phyloP scores from a whole-genome alignment of 2,113 vertebrate species.

The Prunella fulvescens region DNA sequence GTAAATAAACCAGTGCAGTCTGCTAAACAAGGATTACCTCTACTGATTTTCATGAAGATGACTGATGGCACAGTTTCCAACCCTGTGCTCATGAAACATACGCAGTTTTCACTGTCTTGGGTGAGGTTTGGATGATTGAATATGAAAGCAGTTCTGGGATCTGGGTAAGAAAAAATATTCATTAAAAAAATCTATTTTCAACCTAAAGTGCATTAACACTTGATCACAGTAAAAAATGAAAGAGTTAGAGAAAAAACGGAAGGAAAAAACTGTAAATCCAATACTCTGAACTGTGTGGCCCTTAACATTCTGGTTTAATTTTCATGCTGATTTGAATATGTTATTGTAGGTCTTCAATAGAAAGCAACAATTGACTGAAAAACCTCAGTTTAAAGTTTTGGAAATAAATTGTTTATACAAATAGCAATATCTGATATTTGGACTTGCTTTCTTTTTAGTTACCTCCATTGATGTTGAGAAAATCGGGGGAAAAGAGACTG shows the following conservation, averaged over 20 bases:
- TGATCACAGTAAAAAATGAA: background rate
- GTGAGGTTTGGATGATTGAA: background rate
- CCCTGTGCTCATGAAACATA: background rate
- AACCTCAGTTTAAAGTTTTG: background rate
- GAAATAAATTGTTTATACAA: background rate
- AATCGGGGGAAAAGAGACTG: background rate
- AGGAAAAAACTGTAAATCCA: background rate
- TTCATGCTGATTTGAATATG: background rate
- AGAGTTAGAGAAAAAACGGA: background rate
- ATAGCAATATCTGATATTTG: background rate
- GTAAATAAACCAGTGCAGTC: slow-evolving; percentile 14
- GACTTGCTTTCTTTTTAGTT: background rate
- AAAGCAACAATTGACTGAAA: background rate
- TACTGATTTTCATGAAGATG: background rate
- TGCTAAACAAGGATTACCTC: slow-evolving; percentile 22
- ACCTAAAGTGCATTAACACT: background rate
- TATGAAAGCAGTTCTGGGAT: background rate
- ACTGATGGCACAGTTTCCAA: background rate
- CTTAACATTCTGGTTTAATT: background rate
- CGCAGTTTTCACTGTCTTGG: background rate
- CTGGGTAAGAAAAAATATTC: background rate
- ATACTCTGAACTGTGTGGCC: background rate
- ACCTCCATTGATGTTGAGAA: background rate
- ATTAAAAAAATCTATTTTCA: background rate
- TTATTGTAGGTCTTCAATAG: background rate